Evolutionary conservation across 1,140 invertebrate species (phyloP).

Genomic region (Lithobius niger): DNA sequence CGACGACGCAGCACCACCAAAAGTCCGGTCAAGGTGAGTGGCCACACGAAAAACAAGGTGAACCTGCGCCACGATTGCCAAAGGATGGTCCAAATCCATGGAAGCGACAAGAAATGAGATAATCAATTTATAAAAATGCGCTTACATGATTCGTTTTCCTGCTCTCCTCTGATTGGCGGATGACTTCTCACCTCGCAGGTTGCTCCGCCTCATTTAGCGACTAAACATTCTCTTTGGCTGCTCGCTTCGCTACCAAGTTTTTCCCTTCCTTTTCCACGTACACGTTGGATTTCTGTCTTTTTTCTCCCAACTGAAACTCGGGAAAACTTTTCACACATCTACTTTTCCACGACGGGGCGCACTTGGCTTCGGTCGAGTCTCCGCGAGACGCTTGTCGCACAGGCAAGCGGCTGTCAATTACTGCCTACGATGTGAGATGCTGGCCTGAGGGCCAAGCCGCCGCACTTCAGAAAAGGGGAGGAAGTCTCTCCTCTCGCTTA

Average conservation of each 20-base stretch:
- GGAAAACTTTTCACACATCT: background rate
- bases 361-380: background rate
- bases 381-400: background rate
- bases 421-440: background rate
- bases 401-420: background rate
- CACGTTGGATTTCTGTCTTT: background rate
- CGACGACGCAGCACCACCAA: too few species aligned
- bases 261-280: too few species aligned
- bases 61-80: background rate
- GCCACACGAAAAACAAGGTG: background rate
- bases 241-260: too few species aligned
- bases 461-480: background rate
- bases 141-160: conserved; percentile 13
- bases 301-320: background rate
- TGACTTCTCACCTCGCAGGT: conserved; percentile 15
- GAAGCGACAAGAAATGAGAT: conserved; percentile 7
- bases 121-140: conserved; percentile 15
- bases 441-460: background rate
- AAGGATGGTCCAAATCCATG: conserved; percentile 8
- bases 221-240: conserved; percentile 4
- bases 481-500: background rate
- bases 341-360: background rate
- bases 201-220: conserved; percentile 12
- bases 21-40: background rate
- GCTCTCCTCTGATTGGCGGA: conserved; percentile 8